Evolutionary conservation across 2,888 invertebrate genomes (phyloP), one percentile per base, ranked within the genome.

Genomic region (Melinaea menophilus): DNA sequence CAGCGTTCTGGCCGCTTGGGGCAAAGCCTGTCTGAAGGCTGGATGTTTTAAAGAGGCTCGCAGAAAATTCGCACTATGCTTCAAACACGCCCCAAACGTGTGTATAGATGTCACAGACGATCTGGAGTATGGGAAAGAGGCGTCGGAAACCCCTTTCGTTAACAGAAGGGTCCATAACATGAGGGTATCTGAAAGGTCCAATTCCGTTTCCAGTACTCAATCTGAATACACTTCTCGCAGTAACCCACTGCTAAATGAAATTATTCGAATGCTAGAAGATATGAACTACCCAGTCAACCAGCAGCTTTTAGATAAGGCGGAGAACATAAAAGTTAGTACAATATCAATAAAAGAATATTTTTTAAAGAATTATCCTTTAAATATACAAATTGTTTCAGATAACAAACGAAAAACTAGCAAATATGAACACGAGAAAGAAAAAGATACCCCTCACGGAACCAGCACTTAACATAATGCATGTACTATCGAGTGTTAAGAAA

Each of bases 1-100:
- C 74, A 94, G 96, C 51, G 96, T 98, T 0, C 94, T 97, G 92
- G 95, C 95, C 0, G 95, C 96, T 0, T 97, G 97, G 96, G 98
- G 97, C 0, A 94, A 97, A 76, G 94, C 95, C 12, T 95, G 94
- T 69, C 85, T 97, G 3, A 94, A 94, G 73, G 95, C 95, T 0
- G 96, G 97, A 0, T 94, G 95, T 77, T 95, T 95, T 76, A 92
- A 92, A 62, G 93, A 93, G 56, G 97, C 97, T 37, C 86, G 96
- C 22, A 94, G 94, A 66, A 96, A 95, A 81, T 96, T 96, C 75
- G 84, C 87, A 0, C 81, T 85, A 45, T 91, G 91, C 74, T 91
- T 91, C 73, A 88, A 85, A 67, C 86, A 76, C 61, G 77, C 85
- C 0, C 70, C 84, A 0, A 86, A 85, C 54, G 69, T 86, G 0